These are phyloP conservation scores for Trialeurodes vaporariorum DNA, from an alignment of 1,140 invertebrate species.

Conservation along the genomic window DNA sequence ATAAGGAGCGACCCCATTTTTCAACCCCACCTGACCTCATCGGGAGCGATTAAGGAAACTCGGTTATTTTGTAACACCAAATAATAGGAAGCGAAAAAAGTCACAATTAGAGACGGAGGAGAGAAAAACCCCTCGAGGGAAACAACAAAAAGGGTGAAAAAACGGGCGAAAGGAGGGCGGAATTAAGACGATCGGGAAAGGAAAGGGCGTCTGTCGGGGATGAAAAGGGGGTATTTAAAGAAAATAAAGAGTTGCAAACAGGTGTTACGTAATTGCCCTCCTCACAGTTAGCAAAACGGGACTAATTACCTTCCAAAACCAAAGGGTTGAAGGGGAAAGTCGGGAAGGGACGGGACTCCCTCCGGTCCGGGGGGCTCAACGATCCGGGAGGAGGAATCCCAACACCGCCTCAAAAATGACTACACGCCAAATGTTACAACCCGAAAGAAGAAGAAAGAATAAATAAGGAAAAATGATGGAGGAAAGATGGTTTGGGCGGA, in stretches of 20 bases:
- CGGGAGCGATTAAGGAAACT: not conserved
- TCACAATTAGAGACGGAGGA: not conserved
- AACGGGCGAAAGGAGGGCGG: not conserved
- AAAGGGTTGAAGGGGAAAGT: not conserved
- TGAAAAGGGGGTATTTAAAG: not conserved
- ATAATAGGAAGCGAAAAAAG: too few species aligned
- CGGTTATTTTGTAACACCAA: not conserved
- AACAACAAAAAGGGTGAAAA: not conserved
- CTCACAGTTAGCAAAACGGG: not conserved
- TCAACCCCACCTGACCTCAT: not conserved
- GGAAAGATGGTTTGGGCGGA: too few species aligned
- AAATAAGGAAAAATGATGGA: not conserved
- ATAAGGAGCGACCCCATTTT: not conserved
- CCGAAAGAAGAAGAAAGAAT: not conserved
- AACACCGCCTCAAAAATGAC: not conserved
- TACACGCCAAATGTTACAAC: not conserved
- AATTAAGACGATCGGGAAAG: not conserved
- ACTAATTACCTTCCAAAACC: not conserved
- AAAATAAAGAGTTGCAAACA: constrained; percentile 1
- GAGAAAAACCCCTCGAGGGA: not conserved
- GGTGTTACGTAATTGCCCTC: not conserved
- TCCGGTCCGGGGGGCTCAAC: too few species aligned
- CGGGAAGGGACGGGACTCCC: too few species aligned
- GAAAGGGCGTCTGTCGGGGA: too few species aligned
- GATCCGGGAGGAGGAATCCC: too few species aligned